Evolutionary conservation across 2,113 vertebrate genomes (phyloP).

Genomic region (Brachypodius melanocephalos): DNA sequence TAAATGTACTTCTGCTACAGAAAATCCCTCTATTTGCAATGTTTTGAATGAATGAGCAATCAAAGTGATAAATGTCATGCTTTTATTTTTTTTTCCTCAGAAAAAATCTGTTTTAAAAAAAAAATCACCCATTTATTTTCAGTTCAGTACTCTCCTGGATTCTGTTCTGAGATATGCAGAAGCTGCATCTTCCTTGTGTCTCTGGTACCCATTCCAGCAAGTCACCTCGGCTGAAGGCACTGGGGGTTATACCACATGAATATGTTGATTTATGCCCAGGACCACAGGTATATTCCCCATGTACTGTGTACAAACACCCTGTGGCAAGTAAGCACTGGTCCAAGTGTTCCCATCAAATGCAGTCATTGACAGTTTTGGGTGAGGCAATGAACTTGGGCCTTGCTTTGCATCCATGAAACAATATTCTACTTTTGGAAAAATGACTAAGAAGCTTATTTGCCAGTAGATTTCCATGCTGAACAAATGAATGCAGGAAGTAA

Average conservation of each 20-base stretch:
- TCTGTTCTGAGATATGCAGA: not conserved
- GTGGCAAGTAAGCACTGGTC: not conserved
- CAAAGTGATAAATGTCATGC: not conserved
- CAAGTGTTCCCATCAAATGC: not conserved
- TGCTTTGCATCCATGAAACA: not conserved
- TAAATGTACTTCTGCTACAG: not conserved
- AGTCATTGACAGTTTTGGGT: not conserved
- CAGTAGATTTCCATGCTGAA: not conserved
- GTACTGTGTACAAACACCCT: not conserved
- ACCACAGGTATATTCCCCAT: accelerated
- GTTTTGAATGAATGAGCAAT: not conserved
- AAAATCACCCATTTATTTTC: not conserved
- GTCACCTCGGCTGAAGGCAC: not conserved
- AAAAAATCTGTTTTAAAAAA: not conserved
- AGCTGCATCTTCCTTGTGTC: not conserved
- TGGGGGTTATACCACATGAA: not conserved
- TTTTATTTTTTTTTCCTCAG: not conserved
- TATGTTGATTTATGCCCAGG: not conserved
- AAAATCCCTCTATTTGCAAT: not conserved
- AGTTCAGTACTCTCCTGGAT: not conserved
- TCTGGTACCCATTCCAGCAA: not conserved
- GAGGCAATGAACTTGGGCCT: not conserved
- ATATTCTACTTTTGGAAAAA: not conserved
- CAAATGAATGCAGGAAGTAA: not conserved
- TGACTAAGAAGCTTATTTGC: not conserved